Base-by-base conservation (phyloP, 2,113 vertebrate species). In the Hemiprocne comata region DNA sequence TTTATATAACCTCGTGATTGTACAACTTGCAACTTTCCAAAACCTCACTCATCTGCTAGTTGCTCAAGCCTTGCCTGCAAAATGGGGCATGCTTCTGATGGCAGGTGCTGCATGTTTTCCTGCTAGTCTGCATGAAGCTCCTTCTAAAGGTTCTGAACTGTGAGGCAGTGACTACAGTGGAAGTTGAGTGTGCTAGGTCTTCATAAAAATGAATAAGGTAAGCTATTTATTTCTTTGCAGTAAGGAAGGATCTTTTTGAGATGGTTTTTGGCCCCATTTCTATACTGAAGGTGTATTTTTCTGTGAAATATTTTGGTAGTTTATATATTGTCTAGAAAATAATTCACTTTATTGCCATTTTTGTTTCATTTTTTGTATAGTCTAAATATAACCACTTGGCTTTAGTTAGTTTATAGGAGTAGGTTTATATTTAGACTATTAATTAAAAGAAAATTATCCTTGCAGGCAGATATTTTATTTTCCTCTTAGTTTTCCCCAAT, bases 381-480 rank as follows among this genome's bases (percentile, higher is more conserved):
- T 57, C n/a, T 51, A 51, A 87, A 72, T 91, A 77, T 67, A 76
- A 72, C 18, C 14, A 48, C 36, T 78, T 70, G 33, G 1, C 21
- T 91, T 66, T 87, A 69, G 31, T 70, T 54, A 70, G 25, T 61
- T 93, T 64, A 33, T 44, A 66, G 31, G 26, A 53, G 19, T 69
- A 70, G 24, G 44, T 75, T 84, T 95, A 72, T 83, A 50, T 76
- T 96, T 93, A 97, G 86, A 93, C 79, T 91, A 40, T 62, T 82
- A 72, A 40, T 79, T 72, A 54, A 72, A 78, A 94, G 74, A 89
- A 95, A 95, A 89, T 93, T 95, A 81, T 82, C 80, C 42, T 91
- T 89, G 55, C 91, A 95, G 77, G 61, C 90, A 92, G 69, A 89
- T 84, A 70, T 79, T 97, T 96, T 96, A 85, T 97, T 96, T 97